Evolutionary conservation across 2,113 vertebrate genomes (phyloP).

Genomic region (Megalops atlanticus): DNA sequence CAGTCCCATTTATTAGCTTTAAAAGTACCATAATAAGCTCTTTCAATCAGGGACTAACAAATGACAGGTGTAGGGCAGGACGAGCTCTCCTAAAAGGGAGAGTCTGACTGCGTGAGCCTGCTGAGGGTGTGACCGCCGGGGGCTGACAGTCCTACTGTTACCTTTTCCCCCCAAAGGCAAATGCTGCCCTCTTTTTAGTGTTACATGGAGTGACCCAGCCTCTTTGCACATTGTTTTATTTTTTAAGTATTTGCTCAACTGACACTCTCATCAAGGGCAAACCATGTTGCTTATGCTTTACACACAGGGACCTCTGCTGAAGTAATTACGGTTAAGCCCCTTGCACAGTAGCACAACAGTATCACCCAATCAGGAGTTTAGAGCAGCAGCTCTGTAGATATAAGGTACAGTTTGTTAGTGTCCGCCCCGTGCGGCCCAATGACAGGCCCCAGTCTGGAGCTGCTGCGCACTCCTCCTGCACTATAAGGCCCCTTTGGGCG

Average conservation of each 20-base stretch:
- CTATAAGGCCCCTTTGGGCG: neutral
- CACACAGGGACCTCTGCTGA: neutral
- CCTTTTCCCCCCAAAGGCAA: neutral
- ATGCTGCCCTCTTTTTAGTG: neutral
- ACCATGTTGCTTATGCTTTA: neutral
- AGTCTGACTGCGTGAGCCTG: neutral
- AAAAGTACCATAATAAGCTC: slow-evolving; percentile 7
- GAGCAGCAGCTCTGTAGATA: neutral
- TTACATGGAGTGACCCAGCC: neutral
- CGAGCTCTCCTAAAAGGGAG: neutral
- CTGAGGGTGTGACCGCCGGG: neutral
- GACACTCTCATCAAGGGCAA: neutral
- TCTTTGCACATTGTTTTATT: neutral
- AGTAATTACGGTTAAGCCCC: neutral
- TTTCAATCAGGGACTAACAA: neutral
- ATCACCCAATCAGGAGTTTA: neutral
- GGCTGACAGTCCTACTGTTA: neutral
- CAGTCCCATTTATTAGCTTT: neutral
- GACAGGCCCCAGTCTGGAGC: neutral
- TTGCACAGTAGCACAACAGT: neutral
- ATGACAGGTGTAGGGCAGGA: neutral
- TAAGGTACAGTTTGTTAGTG: neutral
- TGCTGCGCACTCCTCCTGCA: neutral
- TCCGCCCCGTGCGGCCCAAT: neutral
- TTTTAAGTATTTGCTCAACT: neutral